A percentile compares a stretch with the other conserved stretches of the same genome.
phyloP scores from a whole-genome alignment of 2,113 vertebrate species.

The Lucifuga dentata region DNA sequence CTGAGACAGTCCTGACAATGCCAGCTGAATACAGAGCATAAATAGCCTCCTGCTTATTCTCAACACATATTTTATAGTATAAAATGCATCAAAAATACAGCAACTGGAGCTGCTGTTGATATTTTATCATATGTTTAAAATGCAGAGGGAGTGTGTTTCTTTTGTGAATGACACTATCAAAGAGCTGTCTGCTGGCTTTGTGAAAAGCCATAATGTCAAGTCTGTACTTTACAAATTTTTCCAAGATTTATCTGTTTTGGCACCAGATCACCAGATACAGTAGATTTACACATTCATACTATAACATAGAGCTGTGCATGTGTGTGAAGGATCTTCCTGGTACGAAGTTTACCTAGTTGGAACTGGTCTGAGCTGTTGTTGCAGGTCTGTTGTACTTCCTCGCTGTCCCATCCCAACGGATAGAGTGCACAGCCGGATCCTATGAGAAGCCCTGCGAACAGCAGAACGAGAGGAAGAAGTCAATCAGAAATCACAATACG shows the following conservation, averaged over 20 bases:
- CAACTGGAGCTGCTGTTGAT: conserved; percentile 33
- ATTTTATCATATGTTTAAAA: conserved; percentile 41
- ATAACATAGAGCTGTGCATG: conserved; percentile 6
- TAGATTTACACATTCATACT: conserved; percentile 19
- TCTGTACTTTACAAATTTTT: neutral
- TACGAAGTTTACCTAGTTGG: conserved; percentile 88
- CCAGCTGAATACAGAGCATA: conserved; percentile 60
- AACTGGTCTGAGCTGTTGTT: conserved; percentile 94
- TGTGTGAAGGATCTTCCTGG: neutral
- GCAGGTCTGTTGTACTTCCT: conserved; percentile 96
- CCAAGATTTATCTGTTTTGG: conserved; percentile 12
- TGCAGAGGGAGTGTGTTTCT: conserved; percentile 4
- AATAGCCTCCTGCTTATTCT: conserved; percentile 51
- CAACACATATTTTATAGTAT: conserved; percentile 48
- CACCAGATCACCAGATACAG: conserved; percentile 14
- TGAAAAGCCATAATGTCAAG: conserved; percentile 19
- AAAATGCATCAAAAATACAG: conserved; percentile 42
- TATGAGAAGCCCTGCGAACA: conserved; percentile 89
- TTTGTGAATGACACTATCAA: neutral
- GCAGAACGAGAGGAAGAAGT: conserved; percentile 10
- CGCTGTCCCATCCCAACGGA: conserved; percentile 97
- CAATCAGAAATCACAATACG: conserved; percentile 4
- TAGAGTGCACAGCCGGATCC: conserved; percentile 97
- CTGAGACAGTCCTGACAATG: conserved; percentile 41
- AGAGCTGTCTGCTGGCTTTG: conserved; percentile 3